Percentiles rank a stretch among this genome's conserved stretches.
These are phyloP conservation scores for Columbina picui DNA, from an alignment of 2,113 vertebrate genomes.

Conservation along the genomic window DNA sequence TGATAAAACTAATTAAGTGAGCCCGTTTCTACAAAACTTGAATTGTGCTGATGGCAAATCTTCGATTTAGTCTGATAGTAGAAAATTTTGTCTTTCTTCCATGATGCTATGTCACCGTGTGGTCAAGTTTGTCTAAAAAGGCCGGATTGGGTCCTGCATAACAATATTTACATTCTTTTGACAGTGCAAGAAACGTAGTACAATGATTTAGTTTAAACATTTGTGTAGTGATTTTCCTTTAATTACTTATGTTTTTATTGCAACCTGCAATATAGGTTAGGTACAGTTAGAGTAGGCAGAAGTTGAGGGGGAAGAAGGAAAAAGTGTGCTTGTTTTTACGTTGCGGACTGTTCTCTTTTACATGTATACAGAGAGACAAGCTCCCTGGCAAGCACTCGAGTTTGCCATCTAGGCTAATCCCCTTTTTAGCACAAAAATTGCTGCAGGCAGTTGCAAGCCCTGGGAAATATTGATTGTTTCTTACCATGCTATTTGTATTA, in stretches of 20 bases:
- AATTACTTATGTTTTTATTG: neutral
- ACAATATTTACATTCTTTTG: neutral
- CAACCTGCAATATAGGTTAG: neutral
- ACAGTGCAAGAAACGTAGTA: neutral
- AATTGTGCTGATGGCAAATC: neutral
- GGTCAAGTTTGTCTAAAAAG: neutral
- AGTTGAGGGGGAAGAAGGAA: neutral
- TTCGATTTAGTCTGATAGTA: neutral
- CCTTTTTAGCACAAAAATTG: slow-evolving; percentile 22
- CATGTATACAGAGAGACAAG: neutral
- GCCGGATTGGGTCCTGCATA: neutral
- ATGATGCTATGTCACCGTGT: neutral
- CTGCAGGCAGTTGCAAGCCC: neutral
- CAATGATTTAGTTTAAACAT: neutral
- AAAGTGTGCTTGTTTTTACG: neutral
- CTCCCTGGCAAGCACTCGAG: neutral
- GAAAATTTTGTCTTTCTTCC: neutral
- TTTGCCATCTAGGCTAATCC: neutral
- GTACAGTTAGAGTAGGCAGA: neutral
- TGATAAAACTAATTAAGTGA: neutral
- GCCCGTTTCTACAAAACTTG: neutral
- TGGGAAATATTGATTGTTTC: neutral
- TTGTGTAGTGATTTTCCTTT: neutral
- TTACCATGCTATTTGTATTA: neutral
- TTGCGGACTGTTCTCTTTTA: neutral